Percentiles rank a stretch among this genome's conserved stretches.
phyloP scores from a whole-genome alignment of 2,888 invertebrate genomes.

The Habroteleia sp. region DNA sequence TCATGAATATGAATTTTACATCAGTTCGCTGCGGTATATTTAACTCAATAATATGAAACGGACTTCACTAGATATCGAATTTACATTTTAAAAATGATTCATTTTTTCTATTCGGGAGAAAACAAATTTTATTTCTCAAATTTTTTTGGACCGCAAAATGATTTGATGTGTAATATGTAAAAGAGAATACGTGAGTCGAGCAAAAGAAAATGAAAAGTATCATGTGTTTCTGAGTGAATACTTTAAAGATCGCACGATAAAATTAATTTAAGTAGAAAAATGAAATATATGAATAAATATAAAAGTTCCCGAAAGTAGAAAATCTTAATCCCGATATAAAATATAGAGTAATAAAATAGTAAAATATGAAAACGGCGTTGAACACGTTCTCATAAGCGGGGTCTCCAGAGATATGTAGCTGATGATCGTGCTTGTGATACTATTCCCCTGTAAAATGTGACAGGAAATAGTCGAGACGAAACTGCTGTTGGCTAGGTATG shows the following conservation, averaged over 20 bases:
- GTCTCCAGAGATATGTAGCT: slow-evolving; percentile 72
- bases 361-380: slow-evolving; percentile 20
- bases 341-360: slow-evolving; percentile 25
- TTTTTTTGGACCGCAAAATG: too few species aligned
- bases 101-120: neutral
- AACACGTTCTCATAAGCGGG: slow-evolving; percentile 19
- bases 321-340: slow-evolving; percentile 7
- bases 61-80: slow-evolving; percentile 9
- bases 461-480: slow-evolving; percentile 77
- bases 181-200: too few species aligned
- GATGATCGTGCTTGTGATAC: slow-evolving; percentile 71
- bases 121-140: too few species aligned
- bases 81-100: slow-evolving; percentile 7
- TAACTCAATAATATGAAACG: slow-evolving; percentile 25
- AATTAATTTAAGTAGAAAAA: neutral
- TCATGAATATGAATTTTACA: slow-evolving; percentile 45
- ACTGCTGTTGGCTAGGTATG: slow-evolving; percentile 66
- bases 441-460: slow-evolving; percentile 77
- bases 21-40: slow-evolving; percentile 22
- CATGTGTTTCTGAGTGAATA: too few species aligned
- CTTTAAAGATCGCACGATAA: too few species aligned
- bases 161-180: too few species aligned
- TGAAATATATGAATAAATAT: neutral
- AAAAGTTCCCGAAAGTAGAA: slow-evolving; percentile 1
- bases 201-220: too few species aligned